Base-by-base conservation (phyloP, 2,888 invertebrate species). In the Punctoribates punctum region DNA sequence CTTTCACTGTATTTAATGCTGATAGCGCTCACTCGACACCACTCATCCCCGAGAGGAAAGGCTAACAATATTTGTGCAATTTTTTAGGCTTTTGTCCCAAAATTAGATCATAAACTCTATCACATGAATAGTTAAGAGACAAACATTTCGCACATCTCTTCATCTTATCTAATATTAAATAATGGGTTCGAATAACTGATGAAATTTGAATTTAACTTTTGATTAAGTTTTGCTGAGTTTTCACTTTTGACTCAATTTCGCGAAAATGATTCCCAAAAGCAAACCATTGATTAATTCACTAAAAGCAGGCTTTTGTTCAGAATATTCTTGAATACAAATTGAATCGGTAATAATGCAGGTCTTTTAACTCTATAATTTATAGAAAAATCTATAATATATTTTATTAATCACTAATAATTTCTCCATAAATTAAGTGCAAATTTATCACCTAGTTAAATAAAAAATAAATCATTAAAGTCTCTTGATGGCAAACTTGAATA, bases 191-290 rank as follows among this genome's bases (percentile, higher is more conserved):
- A 20, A 29, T 62, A 62, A 62, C 27, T 62, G 62, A 20, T 29
- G 27, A 29, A 62, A 62, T 17, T 62, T 27, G 9, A 62, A 27
- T 27, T 62, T 25, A 62, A 6, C 20, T 62, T 62, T 62, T 17
- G 62, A 27, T 62, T 29, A 25, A 20, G 11, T 57, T 20, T 9
- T 11, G 9, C n/a, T 11, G 23, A 62, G 8, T 27, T 34, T 13
- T 11, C 62, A 27, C 11, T 62, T 62, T 62, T 62, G 13, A 62
- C 62, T 62, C 34, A 38, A 67, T 67, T 38, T 11, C 17, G 23
- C 29, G 9, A 60, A 67, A 67, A 38, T 38, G 11, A 67, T 67
- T 67, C 67, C 67, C 67, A 67, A 38, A 67, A 38, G 67, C n/a
- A 38, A 67, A 38, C 17, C 67, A 67, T n/a, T 38, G 38, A 38